A percentile compares a stretch with the other conserved stretches of the same genome.
Conservation (phyloP, 2,797 vertebrate genomes). For the Eulemur mongoz region DNA sequence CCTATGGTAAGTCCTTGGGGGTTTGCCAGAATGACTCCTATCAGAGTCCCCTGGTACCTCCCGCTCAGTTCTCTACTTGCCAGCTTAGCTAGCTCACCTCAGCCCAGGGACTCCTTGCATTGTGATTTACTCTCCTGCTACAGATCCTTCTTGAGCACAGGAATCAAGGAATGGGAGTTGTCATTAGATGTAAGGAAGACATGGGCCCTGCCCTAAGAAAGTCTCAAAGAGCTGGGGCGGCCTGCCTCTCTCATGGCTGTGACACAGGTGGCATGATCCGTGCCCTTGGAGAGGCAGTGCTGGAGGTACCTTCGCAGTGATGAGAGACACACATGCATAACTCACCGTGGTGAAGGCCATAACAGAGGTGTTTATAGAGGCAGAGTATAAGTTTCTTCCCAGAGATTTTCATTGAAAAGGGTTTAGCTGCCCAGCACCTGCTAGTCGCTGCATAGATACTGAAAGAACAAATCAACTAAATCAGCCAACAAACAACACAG, state of each 20-base stretch:
- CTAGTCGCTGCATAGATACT: not conserved
- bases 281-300: not conserved
- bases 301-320: fast-evolving
- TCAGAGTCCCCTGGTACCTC: not conserved
- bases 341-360: not conserved
- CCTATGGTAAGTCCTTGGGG: constrained; percentile 92
- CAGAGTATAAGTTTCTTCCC: too few species aligned
- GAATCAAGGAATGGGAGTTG: not conserved
- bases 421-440: not conserved
- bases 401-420: not conserved
- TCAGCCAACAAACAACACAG: not conserved
- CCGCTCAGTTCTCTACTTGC: not conserved
- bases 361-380: not conserved
- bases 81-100: too few species aligned
- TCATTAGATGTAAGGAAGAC: not conserved
- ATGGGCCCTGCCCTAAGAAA: not conserved
- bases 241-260: not conserved
- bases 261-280: not conserved
- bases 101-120: too few species aligned
- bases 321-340: fast-evolving
- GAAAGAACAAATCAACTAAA: not conserved
- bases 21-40: not conserved
- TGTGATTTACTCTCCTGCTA: not conserved
- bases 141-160: not conserved
- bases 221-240: not conserved